Evolutionary conservation across 53 echinoderm and acorn worm genomes (phyloP).

Genomic region (Actinopyga echinites): DNA sequence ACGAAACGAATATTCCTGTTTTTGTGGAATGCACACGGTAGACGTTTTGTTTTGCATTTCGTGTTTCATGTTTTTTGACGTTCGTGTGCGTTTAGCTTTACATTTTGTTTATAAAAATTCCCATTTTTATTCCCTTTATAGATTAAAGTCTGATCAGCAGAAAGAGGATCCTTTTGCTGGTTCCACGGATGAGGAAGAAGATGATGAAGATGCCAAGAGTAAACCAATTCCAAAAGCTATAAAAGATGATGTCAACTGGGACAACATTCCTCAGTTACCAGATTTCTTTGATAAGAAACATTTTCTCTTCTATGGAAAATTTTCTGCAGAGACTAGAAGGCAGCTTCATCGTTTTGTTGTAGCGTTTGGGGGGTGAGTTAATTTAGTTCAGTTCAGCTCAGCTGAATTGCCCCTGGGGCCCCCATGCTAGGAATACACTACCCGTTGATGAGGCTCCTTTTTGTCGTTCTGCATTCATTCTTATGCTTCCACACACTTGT

Average conservation of each 20-base stretch:
- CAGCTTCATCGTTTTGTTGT: slow-evolving; percentile 74
- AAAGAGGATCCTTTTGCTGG: slow-evolving; percentile 47
- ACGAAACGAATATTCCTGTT: too few species aligned
- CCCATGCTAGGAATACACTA: too few species aligned
- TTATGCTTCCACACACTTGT: too few species aligned
- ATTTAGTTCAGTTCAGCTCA: neutral
- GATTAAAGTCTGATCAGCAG: neutral
- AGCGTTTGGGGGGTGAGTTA: slow-evolving; percentile 88
- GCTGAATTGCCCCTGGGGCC: neutral
- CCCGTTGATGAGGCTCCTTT: too few species aligned
- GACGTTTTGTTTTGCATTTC: too few species aligned
- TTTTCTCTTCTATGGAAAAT: slow-evolving; percentile 85
- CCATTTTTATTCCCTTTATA: too few species aligned
- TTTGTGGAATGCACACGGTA: too few species aligned
- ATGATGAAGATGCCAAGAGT: neutral
- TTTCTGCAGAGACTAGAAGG: slow-evolving; percentile 71
- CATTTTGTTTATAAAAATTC: too few species aligned
- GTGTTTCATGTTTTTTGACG: too few species aligned
- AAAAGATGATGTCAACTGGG: slow-evolving; percentile 12
- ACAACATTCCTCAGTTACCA: slow-evolving; percentile 70
- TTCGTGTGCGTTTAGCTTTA: too few species aligned
- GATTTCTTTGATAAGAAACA: slow-evolving; percentile 78
- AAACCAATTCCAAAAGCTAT: slow-evolving; percentile 3
- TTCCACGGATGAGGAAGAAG: slow-evolving; percentile 67
- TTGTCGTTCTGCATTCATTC: too few species aligned